Base-by-base conservation (phyloP, 2,888 invertebrate genomes). In the Thecocarcelia acutangulata region DNA sequence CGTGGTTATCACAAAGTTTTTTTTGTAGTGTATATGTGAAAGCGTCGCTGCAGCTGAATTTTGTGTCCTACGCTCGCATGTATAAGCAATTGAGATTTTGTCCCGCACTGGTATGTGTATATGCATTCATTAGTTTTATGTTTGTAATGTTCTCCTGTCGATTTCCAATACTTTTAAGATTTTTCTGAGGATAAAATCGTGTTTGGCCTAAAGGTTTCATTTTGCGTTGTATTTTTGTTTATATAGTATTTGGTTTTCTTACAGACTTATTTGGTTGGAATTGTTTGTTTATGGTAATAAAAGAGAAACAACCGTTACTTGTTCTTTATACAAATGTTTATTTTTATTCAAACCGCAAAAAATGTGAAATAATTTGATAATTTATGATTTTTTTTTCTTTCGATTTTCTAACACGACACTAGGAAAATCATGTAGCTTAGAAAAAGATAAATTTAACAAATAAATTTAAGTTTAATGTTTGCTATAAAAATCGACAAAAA, bases 161-260 rank as follows among this genome's bases (percentile, higher is more conserved):
- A 80, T 76, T 72, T 76, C 66, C 33, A 37, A 56, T 59, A 48
- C 28, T 61, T 19, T 42, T 76, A 56, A 76, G 80, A 80, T 76
- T 63, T 66, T 68, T 76, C 21, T 33, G 48, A 72, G 80, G 80
- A 80, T 80, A 80, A 80, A 76, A 66, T 76, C 80, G 72, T 80
- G 80, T 72, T 76, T 72, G 66, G 76, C 80, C 72, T 61, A 68
- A 76, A 80, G 76, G 46, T 76, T 79, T 68, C 21, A 17, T 56
- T 63, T 63, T 59, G 24, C 17, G 40, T 59, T 44, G 4, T 52
- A 33, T 78, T 37, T 68, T 64, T 46, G 46, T 73, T 50, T 66
- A 46, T 76, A 54, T 44, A 50, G 12, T 42, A 48, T 37, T 58
- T 59, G n/a, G 19, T 21, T 63, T 56, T 48, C 17, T 17, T 69